Percentiles rank a stretch among this genome's conserved stretches.
phyloP scores from a whole-genome alignment of 2,797 vertebrate species.

The Kryptopterus vitreolus region DNA sequence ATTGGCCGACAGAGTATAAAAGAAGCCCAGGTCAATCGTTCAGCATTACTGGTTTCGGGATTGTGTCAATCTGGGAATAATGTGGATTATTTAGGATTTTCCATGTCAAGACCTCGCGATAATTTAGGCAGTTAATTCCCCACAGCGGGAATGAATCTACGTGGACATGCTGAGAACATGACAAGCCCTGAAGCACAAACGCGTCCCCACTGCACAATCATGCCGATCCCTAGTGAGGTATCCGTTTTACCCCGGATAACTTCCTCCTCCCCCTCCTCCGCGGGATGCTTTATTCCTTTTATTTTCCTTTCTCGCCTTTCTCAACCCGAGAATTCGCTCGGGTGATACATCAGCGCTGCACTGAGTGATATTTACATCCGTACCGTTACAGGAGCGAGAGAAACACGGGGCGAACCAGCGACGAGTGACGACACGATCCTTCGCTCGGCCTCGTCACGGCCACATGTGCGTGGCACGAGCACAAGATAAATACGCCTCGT shows the following conservation, averaged over 20 bases:
- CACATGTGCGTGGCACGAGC: constrained; percentile 44
- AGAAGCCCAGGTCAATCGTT: too few species aligned
- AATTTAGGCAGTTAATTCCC: not conserved
- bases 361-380: constrained; percentile 12
- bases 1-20: too few species aligned
- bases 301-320: too few species aligned
- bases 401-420: not conserved
- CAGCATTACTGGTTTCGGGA: not conserved
- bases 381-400: constrained; percentile 24
- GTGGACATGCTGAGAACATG: not conserved
- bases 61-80: not conserved
- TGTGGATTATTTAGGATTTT: not conserved
- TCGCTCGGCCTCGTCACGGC: constrained; percentile 34
- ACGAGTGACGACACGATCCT: constrained; percentile 36
- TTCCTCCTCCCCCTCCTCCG: not conserved
- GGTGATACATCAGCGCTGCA: not conserved
- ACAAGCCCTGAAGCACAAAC: not conserved
- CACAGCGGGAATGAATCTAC: not conserved
- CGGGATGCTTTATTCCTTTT: not conserved
- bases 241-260: not conserved
- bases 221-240: not conserved
- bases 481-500: constrained; percentile 52
- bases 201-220: not conserved
- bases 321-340: not conserved
- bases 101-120: not conserved